Conservation (phyloP, 2,797 vertebrate genomes). For the Etheostoma perlongum region DNA sequence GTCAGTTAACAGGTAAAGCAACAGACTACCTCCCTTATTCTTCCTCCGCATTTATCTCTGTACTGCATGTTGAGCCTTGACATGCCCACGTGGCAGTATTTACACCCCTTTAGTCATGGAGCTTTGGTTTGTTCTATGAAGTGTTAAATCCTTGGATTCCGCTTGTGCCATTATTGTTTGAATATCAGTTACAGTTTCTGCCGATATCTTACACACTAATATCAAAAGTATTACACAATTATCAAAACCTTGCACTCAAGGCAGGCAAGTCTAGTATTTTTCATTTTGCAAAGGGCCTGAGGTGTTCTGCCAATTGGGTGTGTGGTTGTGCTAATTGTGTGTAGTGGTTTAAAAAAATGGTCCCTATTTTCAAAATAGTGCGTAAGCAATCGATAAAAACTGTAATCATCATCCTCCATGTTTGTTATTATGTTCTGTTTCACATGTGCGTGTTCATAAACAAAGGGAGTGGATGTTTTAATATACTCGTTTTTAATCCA, state of each 20-base stretch:
- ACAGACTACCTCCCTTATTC: background rate
- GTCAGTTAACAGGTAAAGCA: background rate
- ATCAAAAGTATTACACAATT: too few relatives aligned
- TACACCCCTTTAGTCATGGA: background rate
- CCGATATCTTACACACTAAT: too few relatives aligned
- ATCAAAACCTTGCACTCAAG: too few relatives aligned
- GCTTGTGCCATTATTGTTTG: background rate
- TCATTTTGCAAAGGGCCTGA: too few relatives aligned
- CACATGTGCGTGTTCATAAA: slow-evolving; percentile 11
- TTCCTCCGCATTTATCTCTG: background rate
- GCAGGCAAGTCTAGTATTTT: too few relatives aligned
- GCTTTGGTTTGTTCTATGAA: background rate
- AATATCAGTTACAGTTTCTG: background rate
- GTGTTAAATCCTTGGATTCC: background rate
- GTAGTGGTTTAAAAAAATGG: too few relatives aligned
- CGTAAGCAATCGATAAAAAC: too few relatives aligned
- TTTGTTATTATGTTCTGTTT: slow-evolving; percentile 10
- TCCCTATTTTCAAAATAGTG: too few relatives aligned
- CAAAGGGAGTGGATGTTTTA: background rate
- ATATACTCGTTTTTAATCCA: background rate
- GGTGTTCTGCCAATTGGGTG: too few relatives aligned
- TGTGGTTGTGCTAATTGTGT: too few relatives aligned
- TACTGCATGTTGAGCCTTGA: background rate
- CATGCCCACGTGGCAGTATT: background rate
- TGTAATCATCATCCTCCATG: background rate